Conservation (phyloP, 2,888 invertebrate genomes). For the Tubulanus polymorphus region DNA sequence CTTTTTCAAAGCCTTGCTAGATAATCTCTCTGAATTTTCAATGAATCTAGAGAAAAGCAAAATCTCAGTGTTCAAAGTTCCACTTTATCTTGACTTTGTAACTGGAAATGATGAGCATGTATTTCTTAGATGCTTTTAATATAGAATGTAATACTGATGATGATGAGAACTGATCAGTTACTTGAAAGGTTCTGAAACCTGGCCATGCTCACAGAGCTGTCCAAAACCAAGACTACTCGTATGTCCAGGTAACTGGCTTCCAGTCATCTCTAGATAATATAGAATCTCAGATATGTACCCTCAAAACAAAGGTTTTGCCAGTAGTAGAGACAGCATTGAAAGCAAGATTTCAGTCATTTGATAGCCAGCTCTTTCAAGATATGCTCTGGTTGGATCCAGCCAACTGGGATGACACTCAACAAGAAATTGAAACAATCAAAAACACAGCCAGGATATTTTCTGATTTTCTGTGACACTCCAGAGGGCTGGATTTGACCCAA, state of each 20-base stretch:
- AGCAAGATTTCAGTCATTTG: not conserved
- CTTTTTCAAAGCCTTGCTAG: not conserved
- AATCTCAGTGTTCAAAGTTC: not conserved
- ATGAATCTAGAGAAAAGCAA: slow-evolving; percentile 3
- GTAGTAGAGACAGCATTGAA: not conserved
- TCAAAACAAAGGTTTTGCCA: not conserved
- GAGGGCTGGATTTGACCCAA: not conserved
- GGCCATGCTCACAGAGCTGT: not conserved
- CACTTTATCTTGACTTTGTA: not conserved
- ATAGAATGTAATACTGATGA: too few species aligned
- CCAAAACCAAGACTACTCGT: not conserved
- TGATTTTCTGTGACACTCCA: not conserved
- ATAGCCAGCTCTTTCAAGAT: not conserved
- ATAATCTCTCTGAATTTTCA: not conserved
- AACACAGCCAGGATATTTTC: not conserved
- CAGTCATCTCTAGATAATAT: not conserved
- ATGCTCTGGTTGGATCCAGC: not conserved
- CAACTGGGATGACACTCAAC: not conserved
- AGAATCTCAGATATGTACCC: not conserved
- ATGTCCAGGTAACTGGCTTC: too few species aligned
- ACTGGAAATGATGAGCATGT: not conserved
- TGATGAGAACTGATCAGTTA: too few species aligned
- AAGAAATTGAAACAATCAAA: not conserved
- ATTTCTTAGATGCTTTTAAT: too few species aligned
- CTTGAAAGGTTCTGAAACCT: not conserved